Evolutionary conservation across 2,888 invertebrate genomes (phyloP).

Genomic region (Andrena camellia): DNA sequence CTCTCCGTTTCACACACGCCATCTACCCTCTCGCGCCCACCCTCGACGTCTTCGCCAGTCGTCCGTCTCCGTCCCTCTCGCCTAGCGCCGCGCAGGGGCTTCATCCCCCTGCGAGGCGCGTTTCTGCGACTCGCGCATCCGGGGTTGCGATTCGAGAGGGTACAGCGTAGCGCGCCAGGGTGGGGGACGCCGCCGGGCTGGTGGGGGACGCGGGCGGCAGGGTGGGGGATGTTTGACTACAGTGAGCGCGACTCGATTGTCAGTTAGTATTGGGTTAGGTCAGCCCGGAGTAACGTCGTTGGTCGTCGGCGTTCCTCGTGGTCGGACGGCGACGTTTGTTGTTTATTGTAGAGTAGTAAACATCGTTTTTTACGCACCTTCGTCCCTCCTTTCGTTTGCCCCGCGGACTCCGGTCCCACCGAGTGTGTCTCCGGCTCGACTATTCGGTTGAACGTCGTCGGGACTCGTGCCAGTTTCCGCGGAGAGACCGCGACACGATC

Average conservation of each 20-base stretch:
- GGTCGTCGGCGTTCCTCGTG: constrained; percentile 66
- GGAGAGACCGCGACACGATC: neutral
- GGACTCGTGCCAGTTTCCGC: neutral
- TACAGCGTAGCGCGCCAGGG: constrained; percentile 45
- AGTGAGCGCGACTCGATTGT: constrained; percentile 84
- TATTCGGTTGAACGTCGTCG: neutral
- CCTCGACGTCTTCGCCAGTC: neutral
- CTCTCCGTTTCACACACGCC: neutral
- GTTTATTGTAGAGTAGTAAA: constrained; percentile 69
- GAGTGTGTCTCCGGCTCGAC: neutral
- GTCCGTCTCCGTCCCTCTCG: constrained; percentile 20
- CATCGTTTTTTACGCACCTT: constrained; percentile 41
- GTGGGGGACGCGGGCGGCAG: constrained; percentile 58
- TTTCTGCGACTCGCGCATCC: constrained; percentile 73
- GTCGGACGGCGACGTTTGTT: constrained; percentile 65
- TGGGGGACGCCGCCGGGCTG: constrained; percentile 57
- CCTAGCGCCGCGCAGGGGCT: neutral
- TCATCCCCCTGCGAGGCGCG: constrained; percentile 53
- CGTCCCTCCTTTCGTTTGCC: constrained; percentile 4
- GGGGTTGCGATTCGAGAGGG: constrained; percentile 74
- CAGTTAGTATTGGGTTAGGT: constrained; percentile 89
- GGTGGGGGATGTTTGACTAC: constrained; percentile 82
- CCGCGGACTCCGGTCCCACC: neutral
- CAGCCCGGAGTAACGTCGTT: constrained; percentile 83
- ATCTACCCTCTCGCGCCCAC: constrained; percentile 31